Conservation (phyloP, 2,888 invertebrate species). For the Apodemia mormo region DNA sequence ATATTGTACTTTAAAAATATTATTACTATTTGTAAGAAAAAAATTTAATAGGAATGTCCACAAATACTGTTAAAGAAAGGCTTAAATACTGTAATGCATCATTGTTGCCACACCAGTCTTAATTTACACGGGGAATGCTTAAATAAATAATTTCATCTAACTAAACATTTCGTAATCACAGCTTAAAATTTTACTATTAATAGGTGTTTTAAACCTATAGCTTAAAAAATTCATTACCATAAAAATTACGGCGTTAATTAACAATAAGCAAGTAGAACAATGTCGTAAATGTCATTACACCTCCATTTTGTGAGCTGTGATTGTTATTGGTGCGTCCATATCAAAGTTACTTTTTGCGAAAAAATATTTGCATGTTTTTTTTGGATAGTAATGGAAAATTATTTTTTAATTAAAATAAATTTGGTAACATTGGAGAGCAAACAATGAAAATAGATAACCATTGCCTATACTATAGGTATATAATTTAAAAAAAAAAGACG, state of each 20-base stretch:
- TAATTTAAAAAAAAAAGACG: too few relatives aligned
- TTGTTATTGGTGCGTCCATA: too few relatives aligned
- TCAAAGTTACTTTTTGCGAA: too few relatives aligned
- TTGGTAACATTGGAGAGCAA: too few relatives aligned
- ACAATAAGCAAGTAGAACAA: not conserved
- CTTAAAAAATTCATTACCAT: not conserved
- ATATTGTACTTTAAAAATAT: conserved; percentile 51
- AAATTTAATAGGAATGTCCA: conserved; percentile 53
- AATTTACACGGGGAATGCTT: conserved; percentile 33
- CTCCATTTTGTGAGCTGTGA: too few relatives aligned
- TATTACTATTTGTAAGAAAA: conserved; percentile 33
- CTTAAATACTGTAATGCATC: conserved; percentile 36
- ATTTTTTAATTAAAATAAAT: too few relatives aligned
- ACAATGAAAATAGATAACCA: too few relatives aligned
- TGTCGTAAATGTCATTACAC: too few relatives aligned
- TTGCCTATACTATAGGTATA: too few relatives aligned
- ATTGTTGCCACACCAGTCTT: conserved; percentile 39
- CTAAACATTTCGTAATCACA: conserved; percentile 36
- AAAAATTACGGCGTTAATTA: not conserved
- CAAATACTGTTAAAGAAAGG: conserved; percentile 49
- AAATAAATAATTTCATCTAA: conserved; percentile 29
- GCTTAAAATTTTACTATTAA: conserved; percentile 32
- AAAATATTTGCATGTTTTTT: too few relatives aligned
- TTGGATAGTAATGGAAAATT: too few relatives aligned
- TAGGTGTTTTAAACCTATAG: conserved; percentile 20